Conservation (phyloP, 92 coral and sea anemone genomes). For the Nematostella vectensis region DNA sequence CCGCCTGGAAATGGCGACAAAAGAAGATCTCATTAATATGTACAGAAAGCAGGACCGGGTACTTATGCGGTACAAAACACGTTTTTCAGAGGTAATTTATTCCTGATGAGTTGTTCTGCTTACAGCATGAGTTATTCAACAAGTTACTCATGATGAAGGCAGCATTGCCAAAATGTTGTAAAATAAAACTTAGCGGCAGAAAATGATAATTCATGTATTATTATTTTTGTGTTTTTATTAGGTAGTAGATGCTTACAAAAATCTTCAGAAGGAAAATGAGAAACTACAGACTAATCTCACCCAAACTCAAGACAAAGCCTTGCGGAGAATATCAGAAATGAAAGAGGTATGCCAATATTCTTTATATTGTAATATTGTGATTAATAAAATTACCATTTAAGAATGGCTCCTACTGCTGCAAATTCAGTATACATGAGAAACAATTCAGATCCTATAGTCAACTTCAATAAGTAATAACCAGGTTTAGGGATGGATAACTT, state of each 20-base stretch:
- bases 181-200: too few species aligned
- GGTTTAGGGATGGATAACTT: too few species aligned
- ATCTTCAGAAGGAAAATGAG: slow-evolving; percentile 90
- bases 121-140: neutral
- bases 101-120: neutral
- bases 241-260: slow-evolving; percentile 98
- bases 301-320: slow-evolving; percentile 89
- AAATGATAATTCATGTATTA: too few species aligned
- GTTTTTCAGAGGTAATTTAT: slow-evolving; percentile 73
- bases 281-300: slow-evolving; percentile 81
- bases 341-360: slow-evolving; percentile 85
- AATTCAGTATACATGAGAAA: neutral
- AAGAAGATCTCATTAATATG: slow-evolving; percentile 71
- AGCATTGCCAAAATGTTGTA: too few species aligned
- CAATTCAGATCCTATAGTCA: neutral
- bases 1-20: slow-evolving; percentile 59
- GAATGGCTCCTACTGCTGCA: too few species aligned
- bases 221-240: slow-evolving; percentile 15
- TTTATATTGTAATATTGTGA: neutral
- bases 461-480: too few species aligned
- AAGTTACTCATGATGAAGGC: too few species aligned
- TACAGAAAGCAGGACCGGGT: slow-evolving; percentile 83
- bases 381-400: too few species aligned
- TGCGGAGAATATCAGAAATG: slow-evolving; percentile 91
- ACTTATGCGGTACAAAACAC: slow-evolving; percentile 76